phyloP scores from a whole-genome alignment of 1,140 invertebrate species.

The Eubasilissa regina region DNA sequence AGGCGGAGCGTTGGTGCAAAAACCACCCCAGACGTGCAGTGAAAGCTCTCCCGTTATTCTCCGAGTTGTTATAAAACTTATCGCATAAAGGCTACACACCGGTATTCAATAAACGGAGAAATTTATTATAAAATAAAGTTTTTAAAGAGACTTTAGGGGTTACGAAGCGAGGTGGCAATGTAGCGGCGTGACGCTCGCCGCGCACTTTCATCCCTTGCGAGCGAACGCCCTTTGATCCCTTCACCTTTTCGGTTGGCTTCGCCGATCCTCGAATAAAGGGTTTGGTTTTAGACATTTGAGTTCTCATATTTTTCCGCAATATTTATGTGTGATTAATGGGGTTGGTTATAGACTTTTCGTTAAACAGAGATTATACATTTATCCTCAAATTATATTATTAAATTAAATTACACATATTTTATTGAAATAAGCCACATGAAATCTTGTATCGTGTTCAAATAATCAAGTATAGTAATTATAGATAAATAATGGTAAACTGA shows the following conservation, averaged over 20 bases:
- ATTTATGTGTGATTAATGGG: no score
- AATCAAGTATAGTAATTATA: no score
- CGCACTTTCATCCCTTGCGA: slow-evolving; percentile 25
- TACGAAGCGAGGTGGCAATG: neutral
- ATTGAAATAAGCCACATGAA: no score
- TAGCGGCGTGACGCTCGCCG: slow-evolving; percentile 8
- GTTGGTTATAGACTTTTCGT: no score
- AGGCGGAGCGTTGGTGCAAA: neutral
- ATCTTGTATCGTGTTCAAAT: no score
- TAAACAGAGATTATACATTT: no score
- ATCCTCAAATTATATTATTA: no score
- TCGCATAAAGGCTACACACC: slow-evolving; percentile 55
- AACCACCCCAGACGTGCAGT: slow-evolving; percentile 26
- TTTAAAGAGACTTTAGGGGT: slow-evolving; percentile 48
- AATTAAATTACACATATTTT: no score
- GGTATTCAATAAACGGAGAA: slow-evolving; percentile 55
- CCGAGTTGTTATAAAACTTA: slow-evolving; percentile 55
- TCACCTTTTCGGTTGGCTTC: slow-evolving; percentile 22
- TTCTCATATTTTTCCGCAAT: no score
- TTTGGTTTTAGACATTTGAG: neutral
- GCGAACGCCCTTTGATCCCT: slow-evolving; percentile 14
- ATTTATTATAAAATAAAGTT: slow-evolving; percentile 61
- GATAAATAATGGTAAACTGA: no score
- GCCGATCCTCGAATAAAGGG: neutral
- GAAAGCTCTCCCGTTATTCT: slow-evolving; percentile 3